Percentiles rank a stretch among this genome's conserved stretches.
Conservation (phyloP, 2,888 invertebrate species). For the Epistrophe grossulariae region DNA sequence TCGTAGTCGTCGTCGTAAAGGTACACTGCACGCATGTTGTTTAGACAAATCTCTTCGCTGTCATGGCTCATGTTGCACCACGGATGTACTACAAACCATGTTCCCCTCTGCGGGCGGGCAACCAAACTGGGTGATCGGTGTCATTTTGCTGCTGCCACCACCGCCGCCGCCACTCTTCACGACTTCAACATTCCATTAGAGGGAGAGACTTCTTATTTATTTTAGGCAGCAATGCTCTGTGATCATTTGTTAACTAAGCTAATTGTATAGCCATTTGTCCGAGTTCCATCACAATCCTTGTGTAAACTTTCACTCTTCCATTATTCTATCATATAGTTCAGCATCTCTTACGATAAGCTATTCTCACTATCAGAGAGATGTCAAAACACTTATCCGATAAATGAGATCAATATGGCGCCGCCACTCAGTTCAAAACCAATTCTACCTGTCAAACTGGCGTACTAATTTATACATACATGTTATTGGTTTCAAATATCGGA, state of each 20-base stretch:
- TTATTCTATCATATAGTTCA: not conserved
- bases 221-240: slow-evolving; percentile 24
- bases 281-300: slow-evolving; percentile 11
- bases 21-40: slow-evolving; percentile 64
- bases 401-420: slow-evolving; percentile 68
- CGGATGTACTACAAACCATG: slow-evolving; percentile 61
- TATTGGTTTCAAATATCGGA: slow-evolving; percentile 33
- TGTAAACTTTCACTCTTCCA: slow-evolving; percentile 53
- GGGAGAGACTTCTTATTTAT: slow-evolving; percentile 45
- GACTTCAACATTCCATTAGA: slow-evolving; percentile 61
- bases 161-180: not conserved
- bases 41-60: slow-evolving; percentile 68
- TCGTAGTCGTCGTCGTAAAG: slow-evolving; percentile 11
- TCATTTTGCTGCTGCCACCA: slow-evolving; percentile 46
- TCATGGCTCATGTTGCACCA: slow-evolving; percentile 68
- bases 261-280: slow-evolving; percentile 35
- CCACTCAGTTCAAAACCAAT: slow-evolving; percentile 34
- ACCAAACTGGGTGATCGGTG: slow-evolving; percentile 68
- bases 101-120: slow-evolving; percentile 50
- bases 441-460: slow-evolving; percentile 45
- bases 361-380: slow-evolving; percentile 46
- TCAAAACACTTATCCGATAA: slow-evolving; percentile 68
- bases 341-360: not conserved
- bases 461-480: not conserved
- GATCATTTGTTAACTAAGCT: slow-evolving; percentile 30